Evolutionary conservation across 2,797 vertebrate genomes (phyloP).

Genomic region (Cichlasoma orientale): DNA sequence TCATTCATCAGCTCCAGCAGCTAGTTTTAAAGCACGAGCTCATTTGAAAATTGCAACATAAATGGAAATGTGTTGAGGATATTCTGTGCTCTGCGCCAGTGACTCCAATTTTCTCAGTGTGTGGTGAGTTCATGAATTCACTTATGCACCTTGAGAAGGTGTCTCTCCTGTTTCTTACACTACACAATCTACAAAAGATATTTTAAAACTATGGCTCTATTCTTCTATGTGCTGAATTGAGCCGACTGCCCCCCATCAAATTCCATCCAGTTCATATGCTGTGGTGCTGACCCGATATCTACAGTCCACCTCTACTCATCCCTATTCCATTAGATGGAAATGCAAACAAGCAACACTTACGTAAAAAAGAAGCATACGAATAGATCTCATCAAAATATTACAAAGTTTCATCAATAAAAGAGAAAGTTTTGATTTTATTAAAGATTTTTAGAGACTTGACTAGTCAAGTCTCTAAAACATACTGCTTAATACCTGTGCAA

Average conservation of each 20-base stretch:
- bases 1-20: neutral
- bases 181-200: too few relatives aligned
- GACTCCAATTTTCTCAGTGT: neutral
- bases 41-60: neutral
- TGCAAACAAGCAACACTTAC: neutral
- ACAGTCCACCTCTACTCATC: neutral
- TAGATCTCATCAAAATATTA: neutral
- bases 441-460: neutral
- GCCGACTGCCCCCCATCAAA: neutral
- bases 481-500: neutral
- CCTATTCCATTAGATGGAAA: neutral
- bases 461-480: too few relatives aligned
- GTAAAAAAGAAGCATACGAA: neutral
- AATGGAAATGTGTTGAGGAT: neutral
- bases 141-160: too few relatives aligned
- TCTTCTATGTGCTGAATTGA: neutral
- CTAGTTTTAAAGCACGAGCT: neutral
- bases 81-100: neutral
- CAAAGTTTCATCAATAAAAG: neutral
- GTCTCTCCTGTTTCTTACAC: too few relatives aligned
- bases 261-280: neutral
- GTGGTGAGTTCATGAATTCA: neutral
- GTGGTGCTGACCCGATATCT: rapidly evolving
- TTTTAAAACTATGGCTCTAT: too few relatives aligned
- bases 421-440: neutral